phyloP scores from a whole-genome alignment of 2,113 vertebrate genomes.

The Actenoides hombroni region DNA sequence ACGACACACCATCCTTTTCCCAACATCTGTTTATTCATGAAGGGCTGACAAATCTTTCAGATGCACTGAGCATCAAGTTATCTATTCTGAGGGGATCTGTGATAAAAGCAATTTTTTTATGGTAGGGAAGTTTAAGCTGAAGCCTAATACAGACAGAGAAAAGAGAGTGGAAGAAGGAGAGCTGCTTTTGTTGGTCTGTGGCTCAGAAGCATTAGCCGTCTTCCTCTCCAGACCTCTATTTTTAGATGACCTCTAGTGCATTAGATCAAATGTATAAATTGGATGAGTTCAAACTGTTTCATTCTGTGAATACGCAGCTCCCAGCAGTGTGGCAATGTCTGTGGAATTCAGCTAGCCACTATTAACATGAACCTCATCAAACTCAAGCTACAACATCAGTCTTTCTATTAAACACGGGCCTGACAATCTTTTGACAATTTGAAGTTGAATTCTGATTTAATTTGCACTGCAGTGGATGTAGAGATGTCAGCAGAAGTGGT shows the following conservation, averaged over 20 bases:
- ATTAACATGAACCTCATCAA: neutral
- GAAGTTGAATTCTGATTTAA: neutral
- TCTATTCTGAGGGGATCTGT: neutral
- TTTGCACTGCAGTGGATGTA: neutral
- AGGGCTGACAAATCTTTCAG: slow-evolving; percentile 8
- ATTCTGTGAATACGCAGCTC: neutral
- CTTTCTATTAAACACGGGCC: neutral
- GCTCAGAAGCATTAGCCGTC: neutral
- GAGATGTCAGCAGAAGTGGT: neutral
- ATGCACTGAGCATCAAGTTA: neutral
- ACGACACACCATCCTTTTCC: slow-evolving; percentile 29
- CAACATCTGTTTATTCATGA: slow-evolving; percentile 42
- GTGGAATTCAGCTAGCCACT: neutral
- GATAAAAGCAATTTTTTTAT: slow-evolving; percentile 4
- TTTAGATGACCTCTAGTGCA: slow-evolving; percentile 28
- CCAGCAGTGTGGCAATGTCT: neutral
- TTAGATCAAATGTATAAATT: slow-evolving; percentile 45
- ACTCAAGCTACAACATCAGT: neutral
- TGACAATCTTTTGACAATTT: neutral
- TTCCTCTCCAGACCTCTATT: slow-evolving; percentile 30
- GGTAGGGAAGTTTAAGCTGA: neutral
- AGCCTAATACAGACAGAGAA: neutral
- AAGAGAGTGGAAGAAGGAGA: neutral
- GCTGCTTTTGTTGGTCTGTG: neutral
- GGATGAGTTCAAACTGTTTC: slow-evolving; percentile 3